Conservation (phyloP, 2,888 invertebrate species). For the Alviniconcha strummeri region DNA sequence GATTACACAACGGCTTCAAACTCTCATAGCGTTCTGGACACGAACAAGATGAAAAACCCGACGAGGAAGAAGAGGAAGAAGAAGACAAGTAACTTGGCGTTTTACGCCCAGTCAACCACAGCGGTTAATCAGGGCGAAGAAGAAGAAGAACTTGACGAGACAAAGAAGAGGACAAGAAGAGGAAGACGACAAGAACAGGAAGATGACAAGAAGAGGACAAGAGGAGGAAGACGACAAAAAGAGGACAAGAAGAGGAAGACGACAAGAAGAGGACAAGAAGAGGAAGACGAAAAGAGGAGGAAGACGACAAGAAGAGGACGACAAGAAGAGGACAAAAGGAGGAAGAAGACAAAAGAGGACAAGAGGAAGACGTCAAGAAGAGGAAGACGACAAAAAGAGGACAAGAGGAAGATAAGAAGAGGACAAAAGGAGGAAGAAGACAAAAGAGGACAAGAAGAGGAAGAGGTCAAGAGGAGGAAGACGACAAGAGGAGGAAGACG, state of each 20-base stretch:
- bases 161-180: too few relatives aligned
- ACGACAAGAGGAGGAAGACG: too few relatives aligned
- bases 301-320: not conserved
- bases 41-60: too few relatives aligned
- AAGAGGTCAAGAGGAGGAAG: too few relatives aligned
- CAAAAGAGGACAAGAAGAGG: not conserved
- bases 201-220: not conserved
- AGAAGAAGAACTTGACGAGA: too few relatives aligned
- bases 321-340: conserved; percentile 6
- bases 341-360: not conserved
- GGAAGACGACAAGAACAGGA: not conserved
- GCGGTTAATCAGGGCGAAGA: too few relatives aligned
- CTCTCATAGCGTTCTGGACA: too few relatives aligned
- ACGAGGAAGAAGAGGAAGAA: too few relatives aligned
- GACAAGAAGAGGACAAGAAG: not conserved
- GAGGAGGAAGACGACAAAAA: not conserved
- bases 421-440: not conserved
- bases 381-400: not conserved
- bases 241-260: not conserved
- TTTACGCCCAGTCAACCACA: too few relatives aligned
- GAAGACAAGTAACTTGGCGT: too few relatives aligned
- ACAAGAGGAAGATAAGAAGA: not conserved
- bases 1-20: too few relatives aligned
- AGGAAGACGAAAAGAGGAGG: not conserved
- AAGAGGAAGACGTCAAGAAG: not conserved